Base-by-base conservation (phyloP, 23 tunicate genomes). In the Halocynthia roretzi region DNA sequence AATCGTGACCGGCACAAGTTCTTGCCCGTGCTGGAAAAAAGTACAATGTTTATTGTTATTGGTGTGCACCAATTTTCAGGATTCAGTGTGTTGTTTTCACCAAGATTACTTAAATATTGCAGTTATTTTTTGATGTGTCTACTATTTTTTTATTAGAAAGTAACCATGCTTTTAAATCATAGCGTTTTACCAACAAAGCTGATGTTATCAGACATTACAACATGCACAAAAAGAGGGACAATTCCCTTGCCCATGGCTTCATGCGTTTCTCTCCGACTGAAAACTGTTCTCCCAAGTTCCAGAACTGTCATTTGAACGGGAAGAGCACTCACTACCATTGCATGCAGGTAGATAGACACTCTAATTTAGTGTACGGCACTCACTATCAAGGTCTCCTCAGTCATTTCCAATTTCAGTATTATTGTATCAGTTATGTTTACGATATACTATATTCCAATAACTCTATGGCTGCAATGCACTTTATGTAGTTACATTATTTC, bases 191-290 rank as follows among this genome's bases (percentile, higher is more conserved):
- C n/a, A 90, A 85, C 78, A 90, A 90, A 71, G 77, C 90, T 17
- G 97, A 90, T 76, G 97, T 90, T 20, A 90, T 82, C 55, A 73
- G 97, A 19, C 97, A 90, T 85, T 90, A 90, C 80, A 90, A 90
- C 79, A 90, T 90, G 97, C 97, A 90, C 82, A 90, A 90, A 80
- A 90, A 90, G 65, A 75, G 97, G 10, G 97, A 90, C 76, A 90
- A 90, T 65, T 76, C 90, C 8, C 83, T 90, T 14, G 86, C 84
- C 7, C 97, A 90, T 55, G 97, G 97, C 7, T 90, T 90, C 83
- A 84, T 90, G 83, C 71, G 97, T 50, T 90, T 90, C 51, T 74
- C 97, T 6, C 97, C 97, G n/a, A 81, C 67, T 54, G 97, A 90
- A 31, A 74, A 85, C 54, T 90, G 97, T 52, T 50, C 72, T 0